Base-by-base conservation (phyloP, 2,888 invertebrate species). In the Stenodema calcarata region DNA sequence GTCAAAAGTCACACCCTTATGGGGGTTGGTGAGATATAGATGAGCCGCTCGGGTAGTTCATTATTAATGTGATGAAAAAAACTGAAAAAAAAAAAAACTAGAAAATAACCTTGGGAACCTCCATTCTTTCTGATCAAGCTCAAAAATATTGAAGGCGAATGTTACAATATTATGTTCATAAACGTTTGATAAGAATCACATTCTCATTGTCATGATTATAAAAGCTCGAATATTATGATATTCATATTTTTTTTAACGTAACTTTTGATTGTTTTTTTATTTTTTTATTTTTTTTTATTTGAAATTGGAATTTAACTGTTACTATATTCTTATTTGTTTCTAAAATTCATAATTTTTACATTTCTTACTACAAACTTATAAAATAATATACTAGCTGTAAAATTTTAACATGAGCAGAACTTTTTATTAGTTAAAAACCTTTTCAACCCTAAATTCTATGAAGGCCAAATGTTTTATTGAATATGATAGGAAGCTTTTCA, bases 201-300 rank as follows among this genome's bases (percentile, higher is more conserved):
- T 85, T 82, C 69, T 88, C 88, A 88, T 88, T 88, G 88, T 88
- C 88, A 82, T 87, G 84, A 87, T 86, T 78, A 82, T 88, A 87
- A 87, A 88, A 88, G 88, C 88, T 88, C 88, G 88, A 88, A 78
- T 78, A 86, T 84, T 70, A 83, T 86, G 78, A 78, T 78, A 86
- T 75, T 75, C 28, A 35, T 76, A 76, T 76, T 41, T 76, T 76
- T 76, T 76, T 12, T 44, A 16, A 70, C 18, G 18, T 69, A 27
- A 42, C 41, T 23, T 35, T 54, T 86, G 76, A 78, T 86, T 86
- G 86, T 78, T 76, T 86, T 54, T 83, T n/a, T n/a, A 14, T n/a
- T 47, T 44, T 35, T 54, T 86, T 54, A 78, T 86, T 86, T 78
- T 78, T 76, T 86, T 54, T 83, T n/a, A 6, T n/a, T n/a, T 47